Evolutionary conservation across 2,113 vertebrate genomes (phyloP).

Genomic region (Gobiocypris rarus): DNA sequence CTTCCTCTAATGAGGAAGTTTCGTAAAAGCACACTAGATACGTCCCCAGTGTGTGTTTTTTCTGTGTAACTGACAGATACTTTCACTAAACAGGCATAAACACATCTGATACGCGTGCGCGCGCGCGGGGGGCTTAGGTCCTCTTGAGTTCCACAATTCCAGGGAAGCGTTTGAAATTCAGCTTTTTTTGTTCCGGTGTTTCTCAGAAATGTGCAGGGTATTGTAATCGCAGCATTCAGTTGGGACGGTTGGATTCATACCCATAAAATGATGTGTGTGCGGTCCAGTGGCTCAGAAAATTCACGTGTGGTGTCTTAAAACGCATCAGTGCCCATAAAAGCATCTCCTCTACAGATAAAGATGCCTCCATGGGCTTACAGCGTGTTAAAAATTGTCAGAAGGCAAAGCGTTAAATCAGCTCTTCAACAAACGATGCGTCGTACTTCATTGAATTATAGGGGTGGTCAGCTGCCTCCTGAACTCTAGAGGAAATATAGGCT

Average conservation of each 20-base stretch:
- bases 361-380: not conserved
- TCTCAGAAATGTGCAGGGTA: constrained; percentile 58
- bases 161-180: constrained; percentile 53
- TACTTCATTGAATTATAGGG: not conserved
- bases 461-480: constrained; percentile 20
- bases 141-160: constrained; percentile 57
- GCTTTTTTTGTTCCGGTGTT: constrained; percentile 36
- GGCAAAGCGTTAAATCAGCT: constrained; percentile 16
- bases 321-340: constrained; percentile 2
- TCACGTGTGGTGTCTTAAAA: constrained; percentile 14
- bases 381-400: not conserved
- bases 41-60: not conserved
- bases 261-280: constrained; percentile 26
- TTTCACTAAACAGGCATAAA: not conserved
- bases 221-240: constrained; percentile 40
- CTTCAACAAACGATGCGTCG: not conserved
- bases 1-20: not conserved
- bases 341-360: constrained; percentile 1
- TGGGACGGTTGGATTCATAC: not conserved
- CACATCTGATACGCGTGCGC: constrained; percentile 2
- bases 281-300: constrained; percentile 32
- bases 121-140: not conserved
- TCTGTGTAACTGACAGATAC: constrained; percentile 2
- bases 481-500: constrained; percentile 9
- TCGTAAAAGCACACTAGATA: not conserved